Conservation (phyloP, 2,888 invertebrate genomes). For the Rhagophthalmus giganteus region DNA sequence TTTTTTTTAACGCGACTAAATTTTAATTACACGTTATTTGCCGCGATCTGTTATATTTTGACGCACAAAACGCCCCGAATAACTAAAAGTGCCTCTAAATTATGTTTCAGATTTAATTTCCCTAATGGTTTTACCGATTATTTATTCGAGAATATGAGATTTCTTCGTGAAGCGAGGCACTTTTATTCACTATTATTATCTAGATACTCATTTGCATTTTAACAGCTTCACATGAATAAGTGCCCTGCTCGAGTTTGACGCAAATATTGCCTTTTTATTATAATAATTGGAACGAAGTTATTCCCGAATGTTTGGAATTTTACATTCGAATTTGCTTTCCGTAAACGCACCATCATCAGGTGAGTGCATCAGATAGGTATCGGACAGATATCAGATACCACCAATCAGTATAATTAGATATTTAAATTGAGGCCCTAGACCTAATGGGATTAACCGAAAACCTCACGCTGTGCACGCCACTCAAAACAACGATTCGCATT, state of each 20-base stretch:
- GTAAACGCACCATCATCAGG: constrained; percentile 35
- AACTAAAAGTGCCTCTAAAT: constrained; percentile 4
- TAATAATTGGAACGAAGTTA: no score
- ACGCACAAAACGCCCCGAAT: not conserved
- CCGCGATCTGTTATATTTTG: not conserved
- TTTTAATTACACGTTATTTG: not conserved
- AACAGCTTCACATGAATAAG: not conserved
- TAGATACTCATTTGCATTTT: constrained; percentile 5
- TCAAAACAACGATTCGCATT: constrained; percentile 34
- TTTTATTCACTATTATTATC: constrained; percentile 6
- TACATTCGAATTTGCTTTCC: not conserved
- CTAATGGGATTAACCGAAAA: constrained; percentile 35
- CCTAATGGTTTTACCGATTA: constrained; percentile 9
- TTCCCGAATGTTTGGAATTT: no score
- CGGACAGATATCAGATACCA: constrained; percentile 39
- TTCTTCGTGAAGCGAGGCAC: constrained; percentile 1
- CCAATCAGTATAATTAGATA: constrained; percentile 46
- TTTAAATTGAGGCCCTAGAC: constrained; percentile 41
- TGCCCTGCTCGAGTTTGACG: not conserved
- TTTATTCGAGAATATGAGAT: constrained; percentile 9
- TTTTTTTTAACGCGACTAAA: not conserved
- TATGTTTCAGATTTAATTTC: constrained; percentile 15
- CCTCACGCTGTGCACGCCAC: constrained; percentile 34
- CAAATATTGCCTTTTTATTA: not conserved
- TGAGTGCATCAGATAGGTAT: constrained; percentile 40